phyloP scores from a whole-genome alignment of 1,140 invertebrate species.

The Diorhabda carinulata region DNA sequence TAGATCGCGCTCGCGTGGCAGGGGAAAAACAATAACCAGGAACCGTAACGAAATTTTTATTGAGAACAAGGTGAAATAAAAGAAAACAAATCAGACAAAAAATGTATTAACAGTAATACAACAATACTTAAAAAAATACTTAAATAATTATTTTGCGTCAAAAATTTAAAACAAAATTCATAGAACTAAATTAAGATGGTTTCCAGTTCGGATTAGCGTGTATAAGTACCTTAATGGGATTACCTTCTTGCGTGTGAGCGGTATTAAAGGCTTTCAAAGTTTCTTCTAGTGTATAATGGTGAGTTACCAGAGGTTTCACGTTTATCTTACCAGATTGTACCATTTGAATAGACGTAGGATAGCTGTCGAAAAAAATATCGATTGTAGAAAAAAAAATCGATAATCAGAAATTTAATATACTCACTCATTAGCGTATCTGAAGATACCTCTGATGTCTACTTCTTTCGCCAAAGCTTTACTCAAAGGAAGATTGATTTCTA shows the following conservation, averaged over 20 bases:
- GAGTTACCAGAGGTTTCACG: conserved; percentile 86
- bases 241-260: conserved; percentile 63
- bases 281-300: conserved; percentile 83
- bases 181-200: conserved; percentile 22
- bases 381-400: too few species aligned
- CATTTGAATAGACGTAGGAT: conserved; percentile 79
- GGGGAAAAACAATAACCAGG: too few species aligned
- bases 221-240: conserved; percentile 91
- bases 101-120: neutral
- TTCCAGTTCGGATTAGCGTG: conserved; percentile 61
- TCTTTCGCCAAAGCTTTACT: conserved; percentile 75
- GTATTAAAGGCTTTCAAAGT: conserved; percentile 83
- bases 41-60: too few species aligned
- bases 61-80: neutral
- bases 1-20: too few species aligned
- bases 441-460: conserved; percentile 87
- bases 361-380: conserved; percentile 53
- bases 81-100: neutral
- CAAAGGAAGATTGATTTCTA: conserved; percentile 77
- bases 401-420: conserved; percentile 13
- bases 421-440: conserved; percentile 88
- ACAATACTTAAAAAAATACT: neutral
- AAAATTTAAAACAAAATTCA: neutral
- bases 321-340: conserved; percentile 79
- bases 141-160: neutral